Evolutionary conservation across 2,888 invertebrate genomes (phyloP), one percentile per base, ranked within the genome.

Genomic region (Polietes domitor): DNA sequence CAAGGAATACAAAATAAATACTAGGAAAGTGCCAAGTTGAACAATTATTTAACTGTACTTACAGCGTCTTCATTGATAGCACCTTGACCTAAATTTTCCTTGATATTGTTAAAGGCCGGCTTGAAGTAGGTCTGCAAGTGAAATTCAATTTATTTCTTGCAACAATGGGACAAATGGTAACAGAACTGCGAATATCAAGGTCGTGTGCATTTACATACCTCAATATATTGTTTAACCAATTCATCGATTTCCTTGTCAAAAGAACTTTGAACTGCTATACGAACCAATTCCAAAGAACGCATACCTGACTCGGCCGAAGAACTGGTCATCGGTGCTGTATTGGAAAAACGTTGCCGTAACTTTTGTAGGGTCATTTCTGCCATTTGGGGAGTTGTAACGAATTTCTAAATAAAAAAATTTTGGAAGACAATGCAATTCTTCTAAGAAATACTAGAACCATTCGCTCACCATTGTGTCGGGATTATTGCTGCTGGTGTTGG

Each of bases 101-200:
- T 93, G 32, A 95, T 94, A 89, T 95, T 95, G 85, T 93, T 93
- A 80, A 95, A 93, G 5, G 94, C 95, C 43, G 94, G 94, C 86
- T 93, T 93, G 87, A 95, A 94, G 87, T 93, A 95, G 86, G 92
- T 93, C 94, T 94, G 87, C 2, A 91, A 53, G 77, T 94, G 94
- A 87, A 1, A 37, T 37, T 37, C 6, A 12, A 37, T 5, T 5
- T 3, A 32, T 32, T 32, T 37, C 10, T 3, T 37, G 9, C 1
- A 10, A 1, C 1, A 37, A 3, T 37, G 10, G 7, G 1, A 7
- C 37, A 37, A 37, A 37, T 7, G 7, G 10, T 37, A 37, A 10
- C 12, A 7, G n/a, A n/a, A 10, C 37, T 37, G 6, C 9, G 6
- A 12, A n/a, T n/a, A n/a, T n/a, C n/a, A n/a, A n/a, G n/a, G n/a